phyloP scores from a whole-genome alignment of 2,113 vertebrate species.

The Phoenicopterus ruber region DNA sequence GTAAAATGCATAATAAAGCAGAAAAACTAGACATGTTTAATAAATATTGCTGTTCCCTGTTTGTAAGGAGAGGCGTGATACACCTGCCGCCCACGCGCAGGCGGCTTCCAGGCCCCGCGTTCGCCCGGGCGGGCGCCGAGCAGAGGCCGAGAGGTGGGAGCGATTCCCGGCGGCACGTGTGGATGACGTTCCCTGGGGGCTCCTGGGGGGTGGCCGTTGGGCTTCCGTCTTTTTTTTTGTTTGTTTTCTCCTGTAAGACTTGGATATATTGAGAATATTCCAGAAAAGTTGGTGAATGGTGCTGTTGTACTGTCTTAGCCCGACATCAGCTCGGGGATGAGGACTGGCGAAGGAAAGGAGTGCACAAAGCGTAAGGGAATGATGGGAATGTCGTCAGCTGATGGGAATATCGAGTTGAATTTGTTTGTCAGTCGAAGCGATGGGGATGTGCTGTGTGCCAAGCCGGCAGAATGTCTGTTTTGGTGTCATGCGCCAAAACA shows the following conservation, averaged over 20 bases:
- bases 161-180: rapidly evolving
- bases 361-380: rapidly evolving
- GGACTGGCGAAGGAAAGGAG: background rate
- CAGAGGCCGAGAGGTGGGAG: background rate
- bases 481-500: background rate
- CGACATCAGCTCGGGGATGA: rapidly evolving
- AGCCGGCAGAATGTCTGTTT: background rate
- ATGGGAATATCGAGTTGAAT: background rate
- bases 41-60: slow-evolving; percentile 43
- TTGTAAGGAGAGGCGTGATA: background rate
- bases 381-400: background rate
- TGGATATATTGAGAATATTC: background rate
- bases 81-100: background rate
- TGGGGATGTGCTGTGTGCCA: rapidly evolving
- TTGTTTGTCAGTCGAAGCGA: background rate
- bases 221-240: background rate
- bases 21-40: slow-evolving; percentile 57
- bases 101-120: background rate
- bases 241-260: background rate
- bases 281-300: background rate
- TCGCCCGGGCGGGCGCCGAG: background rate
- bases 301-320: background rate
- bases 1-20: slow-evolving; percentile 59
- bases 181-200: background rate
- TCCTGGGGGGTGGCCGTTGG: rapidly evolving